A percentile compares a stretch with the other conserved stretches of the same genome.
phyloP scores from a whole-genome alignment of 2,113 vertebrate species.

The Sturnira hondurensis region DNA sequence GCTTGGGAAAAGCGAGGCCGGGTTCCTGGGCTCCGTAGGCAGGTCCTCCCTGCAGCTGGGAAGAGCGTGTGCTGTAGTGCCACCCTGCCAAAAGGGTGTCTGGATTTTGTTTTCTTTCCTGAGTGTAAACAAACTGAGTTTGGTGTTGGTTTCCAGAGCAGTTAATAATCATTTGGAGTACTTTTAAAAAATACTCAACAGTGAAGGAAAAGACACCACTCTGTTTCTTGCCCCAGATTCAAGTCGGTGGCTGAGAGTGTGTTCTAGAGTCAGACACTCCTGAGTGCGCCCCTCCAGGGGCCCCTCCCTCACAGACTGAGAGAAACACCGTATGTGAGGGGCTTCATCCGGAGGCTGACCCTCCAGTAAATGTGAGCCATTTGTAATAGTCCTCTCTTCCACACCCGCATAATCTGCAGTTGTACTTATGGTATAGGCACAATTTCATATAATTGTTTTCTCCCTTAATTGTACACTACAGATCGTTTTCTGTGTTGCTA shows the following conservation, averaged over 20 bases:
- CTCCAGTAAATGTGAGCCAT: not conserved
- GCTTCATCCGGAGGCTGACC: not conserved
- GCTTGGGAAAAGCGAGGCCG: too few species aligned
- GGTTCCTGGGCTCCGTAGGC: accelerated
- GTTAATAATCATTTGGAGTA: not conserved
- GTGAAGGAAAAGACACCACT: not conserved
- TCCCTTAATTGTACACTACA: not conserved
- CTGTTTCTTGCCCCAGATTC: not conserved
- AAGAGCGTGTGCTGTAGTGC: not conserved
- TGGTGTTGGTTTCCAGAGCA: not conserved
- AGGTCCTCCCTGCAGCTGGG: not conserved
- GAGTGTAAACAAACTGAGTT: not conserved
- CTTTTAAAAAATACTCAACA: not conserved
- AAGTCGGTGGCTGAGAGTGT: not conserved
- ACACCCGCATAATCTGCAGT: not conserved
- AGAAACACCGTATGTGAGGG: not conserved
- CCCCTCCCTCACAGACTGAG: not conserved
- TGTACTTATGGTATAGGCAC: not conserved
- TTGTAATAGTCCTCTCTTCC: not conserved
- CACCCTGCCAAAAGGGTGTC: not conserved
- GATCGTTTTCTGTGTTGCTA: not conserved
- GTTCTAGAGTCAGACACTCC: not conserved
- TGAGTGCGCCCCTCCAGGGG: not conserved
- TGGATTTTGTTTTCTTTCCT: not conserved
- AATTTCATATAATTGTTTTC: not conserved